These are phyloP conservation scores for Catotricha subobsoleta DNA, from an alignment of 2,888 invertebrate genomes.

Conservation along the genomic window DNA sequence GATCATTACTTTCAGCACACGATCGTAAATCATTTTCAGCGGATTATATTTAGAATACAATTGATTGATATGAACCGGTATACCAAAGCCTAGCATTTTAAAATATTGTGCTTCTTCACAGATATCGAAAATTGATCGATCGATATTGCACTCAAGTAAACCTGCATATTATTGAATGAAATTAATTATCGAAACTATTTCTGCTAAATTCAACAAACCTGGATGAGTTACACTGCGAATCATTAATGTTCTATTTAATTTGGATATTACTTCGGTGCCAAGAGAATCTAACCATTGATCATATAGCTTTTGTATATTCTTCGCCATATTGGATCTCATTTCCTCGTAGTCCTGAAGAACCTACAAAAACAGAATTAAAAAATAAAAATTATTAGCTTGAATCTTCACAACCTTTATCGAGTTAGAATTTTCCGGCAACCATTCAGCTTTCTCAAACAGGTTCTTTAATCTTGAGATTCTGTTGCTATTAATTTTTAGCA, in stretches of 20 bases:
- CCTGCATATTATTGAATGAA: slow-evolving; percentile 44
- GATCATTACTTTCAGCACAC: slow-evolving; percentile 49
- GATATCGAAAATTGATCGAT: slow-evolving; percentile 43
- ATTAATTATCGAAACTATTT: slow-evolving; percentile 56
- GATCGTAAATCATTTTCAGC: slow-evolving; percentile 46
- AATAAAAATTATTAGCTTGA: slow-evolving; percentile 14
- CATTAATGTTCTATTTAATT: slow-evolving; percentile 55
- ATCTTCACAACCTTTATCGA: slow-evolving; percentile 39
- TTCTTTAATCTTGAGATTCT: slow-evolving; percentile 40
- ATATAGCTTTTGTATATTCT: slow-evolving; percentile 34
- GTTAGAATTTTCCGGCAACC: slow-evolving; percentile 58
- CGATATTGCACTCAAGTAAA: slow-evolving; percentile 62
- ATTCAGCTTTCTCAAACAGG: slow-evolving; percentile 53
- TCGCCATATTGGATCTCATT: slow-evolving; percentile 18
- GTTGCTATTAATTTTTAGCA: slow-evolving; percentile 47
- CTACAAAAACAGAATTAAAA: slow-evolving; percentile 14
- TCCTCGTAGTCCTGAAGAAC: slow-evolving; percentile 13
- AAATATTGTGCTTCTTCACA: slow-evolving; percentile 58
- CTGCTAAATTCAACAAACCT: too few species aligned
- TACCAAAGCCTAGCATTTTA: slow-evolving; percentile 47
- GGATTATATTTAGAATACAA: slow-evolving; percentile 41
- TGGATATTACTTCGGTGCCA: slow-evolving; percentile 38
- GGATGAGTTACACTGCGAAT: slow-evolving; percentile 41
- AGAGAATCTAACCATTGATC: slow-evolving; percentile 38
- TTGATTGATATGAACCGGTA: slow-evolving; percentile 47